phyloP scores from a whole-genome alignment of 2,797 vertebrate species.

The Nothura maculosa region DNA sequence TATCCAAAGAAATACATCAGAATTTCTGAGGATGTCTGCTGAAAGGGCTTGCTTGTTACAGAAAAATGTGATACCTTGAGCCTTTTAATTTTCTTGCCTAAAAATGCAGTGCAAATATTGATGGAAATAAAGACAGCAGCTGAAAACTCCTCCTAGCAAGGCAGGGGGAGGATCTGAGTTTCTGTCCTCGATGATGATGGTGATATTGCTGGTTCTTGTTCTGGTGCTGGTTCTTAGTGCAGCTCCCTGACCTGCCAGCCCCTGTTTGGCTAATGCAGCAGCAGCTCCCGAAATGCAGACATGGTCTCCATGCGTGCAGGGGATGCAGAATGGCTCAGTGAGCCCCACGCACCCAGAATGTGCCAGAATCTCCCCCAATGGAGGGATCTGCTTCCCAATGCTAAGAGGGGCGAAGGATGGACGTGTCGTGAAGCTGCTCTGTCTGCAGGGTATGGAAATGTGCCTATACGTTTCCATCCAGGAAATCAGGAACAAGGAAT shows the following conservation, averaged over 20 bases:
- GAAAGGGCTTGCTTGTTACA: background rate
- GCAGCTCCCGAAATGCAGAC: rapidly evolving
- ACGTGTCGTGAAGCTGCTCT: background rate
- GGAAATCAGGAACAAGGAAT: background rate
- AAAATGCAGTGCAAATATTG: background rate
- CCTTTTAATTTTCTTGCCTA: background rate
- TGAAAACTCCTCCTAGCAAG: background rate
- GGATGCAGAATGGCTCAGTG: rapidly evolving
- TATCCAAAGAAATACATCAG: background rate
- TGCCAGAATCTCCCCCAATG: rapidly evolving
- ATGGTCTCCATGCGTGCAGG: background rate
- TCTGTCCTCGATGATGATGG: background rate
- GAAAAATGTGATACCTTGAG: background rate
- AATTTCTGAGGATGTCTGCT: background rate
- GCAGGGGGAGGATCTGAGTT: rapidly evolving
- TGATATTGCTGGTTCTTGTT: rapidly evolving
- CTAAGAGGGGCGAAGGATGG: rapidly evolving
- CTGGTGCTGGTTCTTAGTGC: rapidly evolving
- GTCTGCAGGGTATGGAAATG: rapidly evolving
- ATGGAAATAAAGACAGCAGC: background rate
- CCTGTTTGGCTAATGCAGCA: rapidly evolving
- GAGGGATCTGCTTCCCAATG: rapidly evolving
- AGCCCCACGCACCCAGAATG: rapidly evolving
- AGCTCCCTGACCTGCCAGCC: background rate
- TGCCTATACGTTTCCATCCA: background rate